Base-by-base conservation (phyloP, 2,888 invertebrate species). In the Pteria penguin region DNA sequence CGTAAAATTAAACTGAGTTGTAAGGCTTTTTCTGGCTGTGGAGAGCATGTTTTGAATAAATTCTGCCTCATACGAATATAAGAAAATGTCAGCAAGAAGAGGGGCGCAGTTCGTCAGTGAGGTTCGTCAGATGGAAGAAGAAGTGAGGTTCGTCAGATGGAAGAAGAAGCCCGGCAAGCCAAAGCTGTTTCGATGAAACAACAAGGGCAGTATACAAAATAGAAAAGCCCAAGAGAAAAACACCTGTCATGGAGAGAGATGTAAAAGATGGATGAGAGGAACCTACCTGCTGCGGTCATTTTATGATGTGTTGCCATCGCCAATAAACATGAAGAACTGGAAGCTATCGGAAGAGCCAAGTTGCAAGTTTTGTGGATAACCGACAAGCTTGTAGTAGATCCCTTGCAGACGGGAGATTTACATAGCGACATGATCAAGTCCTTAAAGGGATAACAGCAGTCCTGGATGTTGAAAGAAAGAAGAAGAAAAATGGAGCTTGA, bases 311-410 rank as follows among this genome's bases (percentile, higher is more conserved):
- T 36, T 67, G 22, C 54, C 1, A 55, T 26, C 67, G 26, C 32
- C 57, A 24, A 57, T 29, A 4, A 69, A 69, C 69, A 32, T 55
- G 3, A 31, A 24, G 31, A 69, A 27, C 8, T 69, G 69, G 27
- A 58, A 26, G 22, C 36, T 60, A 5, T 18, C 24, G 18, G 29
- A 32, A 29, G 31, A 68, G 11, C 22, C 27, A 5, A 45, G 18
- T 18, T 45, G 45, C 18, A 45, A 45, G 45, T 18, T 45, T 18
- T 45, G 45, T 45, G 45, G 45, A 45, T 14, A 45, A 18, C 45
- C 45, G 8, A 18, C 45, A 45, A 45, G 45, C 5, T 45, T 52
- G 33, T 32, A 68, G 27, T 58, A 52, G 31, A 11, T 3, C 52
- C 11, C 26, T 58, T 3, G 26, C 52, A 33, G 3, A 54, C 32